These are phyloP conservation scores for Metopia argyrocephala DNA, from an alignment of 2,888 invertebrate genomes.

Conservation along the genomic window DNA sequence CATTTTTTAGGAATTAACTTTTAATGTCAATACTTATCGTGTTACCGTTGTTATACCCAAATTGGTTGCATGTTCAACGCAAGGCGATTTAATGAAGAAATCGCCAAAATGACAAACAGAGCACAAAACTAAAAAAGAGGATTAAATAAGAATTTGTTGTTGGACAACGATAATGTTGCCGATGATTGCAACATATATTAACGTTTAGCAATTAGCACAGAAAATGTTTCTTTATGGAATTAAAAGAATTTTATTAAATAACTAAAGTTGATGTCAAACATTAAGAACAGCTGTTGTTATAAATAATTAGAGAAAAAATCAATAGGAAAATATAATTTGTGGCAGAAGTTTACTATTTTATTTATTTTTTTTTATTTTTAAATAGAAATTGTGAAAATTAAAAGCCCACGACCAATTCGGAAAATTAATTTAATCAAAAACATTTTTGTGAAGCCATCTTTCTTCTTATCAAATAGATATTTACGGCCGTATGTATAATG, in stretches of 20 bases:
- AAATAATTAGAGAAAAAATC: too few species aligned
- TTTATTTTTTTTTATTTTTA: too few species aligned
- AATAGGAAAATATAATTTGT: too few species aligned
- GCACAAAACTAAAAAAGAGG: too few species aligned
- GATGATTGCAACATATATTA: background rate
- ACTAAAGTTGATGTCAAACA: background rate
- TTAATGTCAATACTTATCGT: constrained; percentile 56
- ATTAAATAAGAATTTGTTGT: constrained; percentile 24
- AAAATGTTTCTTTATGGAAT: constrained; percentile 33
- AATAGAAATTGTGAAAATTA: too few species aligned
- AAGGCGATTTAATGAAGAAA: constrained; percentile 29
- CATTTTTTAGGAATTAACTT: constrained; percentile 60
- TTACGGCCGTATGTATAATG: too few species aligned
- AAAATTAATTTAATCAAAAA: too few species aligned
- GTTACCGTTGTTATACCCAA: constrained; percentile 19
- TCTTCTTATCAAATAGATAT: too few species aligned
- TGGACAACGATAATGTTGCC: background rate
- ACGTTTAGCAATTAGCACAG: constrained; percentile 31
- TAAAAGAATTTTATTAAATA: constrained; percentile 3
- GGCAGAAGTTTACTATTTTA: too few species aligned
- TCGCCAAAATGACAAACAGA: background rate
- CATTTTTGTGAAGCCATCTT: too few species aligned
- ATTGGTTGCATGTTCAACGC: constrained; percentile 44
- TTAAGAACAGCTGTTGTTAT: constrained; percentile 37
- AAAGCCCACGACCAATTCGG: too few species aligned